Base-by-base conservation (phyloP, 2,113 vertebrate genomes). In the Odontophorus gujanensis region DNA sequence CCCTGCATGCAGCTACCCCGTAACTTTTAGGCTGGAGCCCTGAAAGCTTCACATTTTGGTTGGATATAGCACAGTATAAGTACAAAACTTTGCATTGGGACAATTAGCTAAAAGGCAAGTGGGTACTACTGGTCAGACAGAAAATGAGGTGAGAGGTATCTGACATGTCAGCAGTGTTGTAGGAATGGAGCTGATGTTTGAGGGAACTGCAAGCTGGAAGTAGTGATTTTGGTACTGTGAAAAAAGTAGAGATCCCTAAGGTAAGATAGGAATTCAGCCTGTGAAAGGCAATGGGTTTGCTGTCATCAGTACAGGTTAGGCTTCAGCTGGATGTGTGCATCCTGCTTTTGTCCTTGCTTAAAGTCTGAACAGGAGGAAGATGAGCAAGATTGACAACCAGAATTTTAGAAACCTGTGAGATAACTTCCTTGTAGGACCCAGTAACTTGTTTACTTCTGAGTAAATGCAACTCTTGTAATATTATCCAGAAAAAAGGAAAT, bases 1-100 rank as follows among this genome's bases (percentile, higher is more conserved):
- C 47, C 11, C 13, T 17, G 10, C 1, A 1, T 13, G 5, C 4
- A 7, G 1, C 6, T 5, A 13, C 9, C 18, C 3, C 40, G 0
- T 57, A 74, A 69, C 28, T 36, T 87, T 7, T 24, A 42, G 42
- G 7, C 9, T 78, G 51, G 43, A 65, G 57, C 40, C n/a, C 16
- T n/a, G 30, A 65, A 71, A 42, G 55, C 26, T 25, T n/a, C 40
- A 25, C 1, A 1, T 57, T 86, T 83, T 47, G 5, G 13, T 79
- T 14, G 50, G 43, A 38, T 43, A 15, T 34, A 43, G 50, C 43
- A 71, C n/a, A 71, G 62, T 55, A n/a, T 65, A 55, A 55, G 55
- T 65, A 58, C 8, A 42, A 65, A 74, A 24, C 38, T 15, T 79
- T 80, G n/a, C 4, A 6, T 75, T 80, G 62, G 14, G 42, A 6